Conservation (phyloP, 2,888 invertebrate species). For the Formica aserva region DNA sequence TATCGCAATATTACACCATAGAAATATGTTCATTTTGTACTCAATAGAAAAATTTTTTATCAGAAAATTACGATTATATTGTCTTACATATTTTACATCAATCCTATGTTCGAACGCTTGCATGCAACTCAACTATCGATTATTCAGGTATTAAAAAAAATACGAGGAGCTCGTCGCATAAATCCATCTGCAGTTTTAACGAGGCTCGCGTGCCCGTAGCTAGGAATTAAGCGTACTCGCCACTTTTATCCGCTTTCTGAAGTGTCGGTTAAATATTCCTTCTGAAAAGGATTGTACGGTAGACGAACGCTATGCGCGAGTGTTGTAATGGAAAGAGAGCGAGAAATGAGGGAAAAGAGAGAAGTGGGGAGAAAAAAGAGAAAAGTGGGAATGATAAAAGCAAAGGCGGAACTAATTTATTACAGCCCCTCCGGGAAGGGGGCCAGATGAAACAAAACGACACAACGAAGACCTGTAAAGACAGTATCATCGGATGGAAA, state of each 20-base stretch:
- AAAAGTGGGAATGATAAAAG: conserved; percentile 19
- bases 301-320: conserved; percentile 25
- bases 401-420: conserved; percentile 57
- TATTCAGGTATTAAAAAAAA: conserved; percentile 35
- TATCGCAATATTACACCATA: neutral
- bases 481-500: conserved; percentile 41
- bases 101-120: neutral
- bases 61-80: neutral
- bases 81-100: neutral
- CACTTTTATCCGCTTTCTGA: conserved; percentile 36
- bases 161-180: conserved; percentile 38
- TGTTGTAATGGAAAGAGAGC: conserved; percentile 42
- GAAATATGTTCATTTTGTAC: neutral
- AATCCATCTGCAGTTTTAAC: conserved; percentile 38
- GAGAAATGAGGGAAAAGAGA: neutral
- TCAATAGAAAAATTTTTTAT: neutral
- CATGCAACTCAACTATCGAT: conserved; percentile 15
- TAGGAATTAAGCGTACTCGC: conserved; percentile 48
- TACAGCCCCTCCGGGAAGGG: conserved; percentile 29
- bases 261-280: conserved; percentile 50
- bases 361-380: neutral
- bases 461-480: conserved; percentile 10
- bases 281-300: conserved; percentile 33
- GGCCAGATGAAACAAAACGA: conserved; percentile 49
- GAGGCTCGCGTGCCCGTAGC: conserved; percentile 42